phyloP scores from a whole-genome alignment of 30 jellyfish, hydroid and myxozoan genomes.

The Turritopsis dohrnii region DNA sequence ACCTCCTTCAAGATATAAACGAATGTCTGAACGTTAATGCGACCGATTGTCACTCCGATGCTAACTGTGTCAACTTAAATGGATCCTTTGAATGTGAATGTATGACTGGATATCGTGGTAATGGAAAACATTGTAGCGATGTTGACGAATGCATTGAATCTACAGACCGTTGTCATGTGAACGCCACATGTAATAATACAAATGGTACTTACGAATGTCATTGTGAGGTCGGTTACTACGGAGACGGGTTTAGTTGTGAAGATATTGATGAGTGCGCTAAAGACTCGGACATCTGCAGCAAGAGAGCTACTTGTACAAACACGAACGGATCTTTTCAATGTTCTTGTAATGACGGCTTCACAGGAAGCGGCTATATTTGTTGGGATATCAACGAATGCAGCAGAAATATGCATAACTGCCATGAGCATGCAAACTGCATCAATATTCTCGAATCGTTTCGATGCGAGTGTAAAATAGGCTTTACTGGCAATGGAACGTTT shows the following conservation, averaged over 20 bases:
- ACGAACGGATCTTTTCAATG: constrained; percentile 26
- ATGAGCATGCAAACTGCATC: constrained; percentile 30
- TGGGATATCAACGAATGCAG: constrained; percentile 1
- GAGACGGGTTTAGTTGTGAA: constrained; percentile 22
- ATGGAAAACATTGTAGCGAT: constrained; percentile 33
- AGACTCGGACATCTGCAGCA: background rate
- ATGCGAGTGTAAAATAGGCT: constrained; percentile 42
- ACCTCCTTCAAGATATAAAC: constrained; percentile 19
- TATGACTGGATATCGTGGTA: constrained; percentile 36
- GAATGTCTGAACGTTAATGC: constrained; percentile 32
- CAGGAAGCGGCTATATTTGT: constrained; percentile 33
- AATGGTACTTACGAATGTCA: constrained; percentile 22
- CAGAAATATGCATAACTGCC: constrained; percentile 9
- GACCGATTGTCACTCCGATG: constrained; percentile 59
- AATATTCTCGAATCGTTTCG: constrained; percentile 35
- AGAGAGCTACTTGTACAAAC: constrained; percentile 33
- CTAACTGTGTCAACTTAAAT: constrained; percentile 44
- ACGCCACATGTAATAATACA: constrained; percentile 37
- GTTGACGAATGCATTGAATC: constrained; percentile 20
- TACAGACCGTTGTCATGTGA: constrained; percentile 14
- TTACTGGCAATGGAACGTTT: constrained; percentile 51
- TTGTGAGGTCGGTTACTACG: constrained; percentile 26
- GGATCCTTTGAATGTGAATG: constrained; percentile 66
- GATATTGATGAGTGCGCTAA: constrained; percentile 32
- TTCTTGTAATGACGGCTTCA: constrained; percentile 19